These are phyloP conservation scores for Parazoanthus darwini DNA, from an alignment of 92 coral and sea anemone species.

Conservation along the genomic window DNA sequence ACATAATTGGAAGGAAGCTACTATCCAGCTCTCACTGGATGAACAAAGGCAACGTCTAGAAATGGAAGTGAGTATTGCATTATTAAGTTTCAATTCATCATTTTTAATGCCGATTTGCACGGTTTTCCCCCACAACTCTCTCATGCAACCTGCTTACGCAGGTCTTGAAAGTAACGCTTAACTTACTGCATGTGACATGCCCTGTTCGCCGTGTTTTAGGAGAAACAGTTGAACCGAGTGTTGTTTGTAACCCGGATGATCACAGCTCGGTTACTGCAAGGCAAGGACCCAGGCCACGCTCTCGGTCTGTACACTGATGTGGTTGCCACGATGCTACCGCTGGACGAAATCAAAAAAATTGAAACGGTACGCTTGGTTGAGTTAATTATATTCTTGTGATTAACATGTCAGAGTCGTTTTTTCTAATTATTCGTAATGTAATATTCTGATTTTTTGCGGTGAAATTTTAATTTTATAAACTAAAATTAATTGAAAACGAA, in stretches of 20 bases:
- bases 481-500: no score
- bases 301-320: constrained; percentile 73
- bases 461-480: no score
- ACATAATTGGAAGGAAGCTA: constrained; percentile 24
- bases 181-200: background rate
- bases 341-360: constrained; percentile 62
- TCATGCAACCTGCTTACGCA: no score
- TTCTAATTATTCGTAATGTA: no score
- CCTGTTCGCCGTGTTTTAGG: constrained; percentile 45
- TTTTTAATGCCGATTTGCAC: no score
- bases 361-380: constrained; percentile 54
- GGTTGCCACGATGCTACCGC: constrained; percentile 60
- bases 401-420: no score
- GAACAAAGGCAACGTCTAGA: constrained; percentile 58
- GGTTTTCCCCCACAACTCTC: no score
- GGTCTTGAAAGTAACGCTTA: background rate
- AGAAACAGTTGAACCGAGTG: constrained; percentile 72
- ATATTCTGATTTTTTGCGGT: no score
- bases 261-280: constrained; percentile 76
- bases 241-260: constrained; percentile 81
- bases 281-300: constrained; percentile 63
- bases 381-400: no score
- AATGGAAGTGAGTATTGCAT: constrained; percentile 57
- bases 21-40: constrained; percentile 43
- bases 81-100: no score